Evolutionary conservation across 2,797 vertebrate species (phyloP).

Genomic region (Myotis pilosus): DNA sequence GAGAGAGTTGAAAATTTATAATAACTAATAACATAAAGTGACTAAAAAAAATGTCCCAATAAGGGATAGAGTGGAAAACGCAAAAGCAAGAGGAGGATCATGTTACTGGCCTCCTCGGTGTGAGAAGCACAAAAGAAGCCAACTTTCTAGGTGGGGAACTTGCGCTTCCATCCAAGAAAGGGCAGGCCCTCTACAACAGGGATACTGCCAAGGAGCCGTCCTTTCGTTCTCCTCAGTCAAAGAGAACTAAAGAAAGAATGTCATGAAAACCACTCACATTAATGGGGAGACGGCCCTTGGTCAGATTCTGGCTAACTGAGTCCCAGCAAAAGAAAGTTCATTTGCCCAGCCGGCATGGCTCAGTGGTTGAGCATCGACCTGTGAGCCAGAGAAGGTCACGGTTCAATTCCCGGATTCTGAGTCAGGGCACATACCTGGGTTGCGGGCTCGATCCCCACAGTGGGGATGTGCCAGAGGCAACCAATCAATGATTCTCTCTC

Average conservation of each 20-base stretch:
- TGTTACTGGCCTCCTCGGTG: background rate
- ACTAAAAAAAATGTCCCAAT: background rate
- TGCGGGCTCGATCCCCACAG: no score
- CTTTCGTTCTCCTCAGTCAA: background rate
- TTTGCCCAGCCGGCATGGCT: background rate
- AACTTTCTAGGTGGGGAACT: background rate
- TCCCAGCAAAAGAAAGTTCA: background rate
- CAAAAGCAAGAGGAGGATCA: background rate
- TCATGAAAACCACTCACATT: background rate
- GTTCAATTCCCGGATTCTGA: no score
- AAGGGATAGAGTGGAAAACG: background rate
- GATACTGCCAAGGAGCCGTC: background rate
- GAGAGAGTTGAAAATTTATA: slow-evolving; percentile 13
- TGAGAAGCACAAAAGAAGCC: background rate
- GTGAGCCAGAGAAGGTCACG: no score
- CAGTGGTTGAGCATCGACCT: no score
- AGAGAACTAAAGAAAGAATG: background rate
- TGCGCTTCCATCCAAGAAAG: slow-evolving; percentile 34
- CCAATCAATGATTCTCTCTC: no score
- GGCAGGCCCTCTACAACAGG: background rate
- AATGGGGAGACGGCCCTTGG: background rate
- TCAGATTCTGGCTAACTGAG: background rate
- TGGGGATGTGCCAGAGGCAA: no score
- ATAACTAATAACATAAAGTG: background rate
- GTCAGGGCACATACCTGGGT: no score